These are phyloP conservation scores for Pissodes strobi DNA, from an alignment of 1,140 invertebrate genomes.

Conservation along the genomic window DNA sequence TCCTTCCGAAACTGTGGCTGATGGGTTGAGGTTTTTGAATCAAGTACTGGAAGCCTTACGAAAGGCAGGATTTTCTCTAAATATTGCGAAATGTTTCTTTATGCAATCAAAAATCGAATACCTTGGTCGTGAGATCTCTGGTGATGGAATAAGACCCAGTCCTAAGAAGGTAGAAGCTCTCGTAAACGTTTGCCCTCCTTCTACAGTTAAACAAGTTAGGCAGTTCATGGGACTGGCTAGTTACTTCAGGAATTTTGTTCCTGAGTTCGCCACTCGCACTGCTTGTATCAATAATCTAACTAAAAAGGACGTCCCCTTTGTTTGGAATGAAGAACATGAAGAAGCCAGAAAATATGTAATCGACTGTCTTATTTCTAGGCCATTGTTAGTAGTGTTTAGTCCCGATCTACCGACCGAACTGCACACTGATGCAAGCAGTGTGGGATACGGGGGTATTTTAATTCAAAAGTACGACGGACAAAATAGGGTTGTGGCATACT, in stretches of 20 bases:
- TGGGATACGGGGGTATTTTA: constrained; percentile 49
- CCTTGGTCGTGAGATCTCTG: constrained; percentile 42
- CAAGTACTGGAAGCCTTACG: constrained; percentile 2
- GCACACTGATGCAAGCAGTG: constrained; percentile 43
- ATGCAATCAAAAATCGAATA: constrained; percentile 41
- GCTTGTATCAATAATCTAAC: constrained; percentile 45
- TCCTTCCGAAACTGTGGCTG: too few relatives aligned
- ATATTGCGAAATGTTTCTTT: constrained; percentile 46
- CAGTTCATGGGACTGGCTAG: too few relatives aligned
- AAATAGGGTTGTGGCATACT: constrained; percentile 45
- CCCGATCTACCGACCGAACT: constrained; percentile 46
- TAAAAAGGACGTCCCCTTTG: constrained; percentile 45
- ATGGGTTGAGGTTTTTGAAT: background rate
- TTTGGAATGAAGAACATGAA: constrained; percentile 42
- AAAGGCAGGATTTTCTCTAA: constrained; percentile 26
- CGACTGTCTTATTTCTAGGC: too few relatives aligned
- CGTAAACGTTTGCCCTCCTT: constrained; percentile 37
- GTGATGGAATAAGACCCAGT: constrained; percentile 28
- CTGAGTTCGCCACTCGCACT: constrained; percentile 44
- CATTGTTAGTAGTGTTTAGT: too few relatives aligned
- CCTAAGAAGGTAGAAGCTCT: constrained; percentile 44
- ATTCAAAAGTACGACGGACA: constrained; percentile 44
- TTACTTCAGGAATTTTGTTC: too few relatives aligned
- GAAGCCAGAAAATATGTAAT: constrained; percentile 40
- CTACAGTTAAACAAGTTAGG: constrained; percentile 46